Percentiles rank a stretch among this genome's conserved stretches.
phyloP scores from a whole-genome alignment of 2,797 vertebrate species.

The Fistularia tabacaria region DNA sequence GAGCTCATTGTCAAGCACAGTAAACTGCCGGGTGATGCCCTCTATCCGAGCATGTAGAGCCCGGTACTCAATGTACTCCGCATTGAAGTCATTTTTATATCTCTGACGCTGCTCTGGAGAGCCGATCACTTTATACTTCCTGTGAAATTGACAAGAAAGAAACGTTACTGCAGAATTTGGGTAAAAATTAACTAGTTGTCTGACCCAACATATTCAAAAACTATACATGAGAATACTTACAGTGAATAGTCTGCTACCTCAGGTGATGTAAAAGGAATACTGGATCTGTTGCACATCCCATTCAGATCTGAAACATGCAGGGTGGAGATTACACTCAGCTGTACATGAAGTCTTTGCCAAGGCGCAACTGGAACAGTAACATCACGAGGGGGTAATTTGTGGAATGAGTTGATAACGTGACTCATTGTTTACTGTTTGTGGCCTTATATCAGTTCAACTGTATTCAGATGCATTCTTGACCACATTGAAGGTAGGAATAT shows the following conservation, averaged over 20 bases:
- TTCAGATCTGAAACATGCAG: slow-evolving; percentile 80
- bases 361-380: no score
- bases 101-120: slow-evolving; percentile 92
- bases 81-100: slow-evolving; percentile 97
- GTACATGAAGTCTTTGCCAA: background rate
- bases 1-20: slow-evolving; percentile 90
- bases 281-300: slow-evolving; percentile 84
- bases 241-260: slow-evolving; percentile 90
- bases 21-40: slow-evolving; percentile 91
- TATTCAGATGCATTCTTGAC: no score
- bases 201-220: background rate
- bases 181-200: background rate
- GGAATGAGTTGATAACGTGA: background rate
- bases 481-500: background rate
- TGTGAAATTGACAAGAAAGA: slow-evolving; percentile 40
- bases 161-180: background rate
- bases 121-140: slow-evolving; percentile 88
- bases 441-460: no score
- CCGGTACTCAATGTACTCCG: slow-evolving; percentile 92
- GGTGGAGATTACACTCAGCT: slow-evolving; percentile 5
- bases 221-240: slow-evolving; percentile 76
- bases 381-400: no score
- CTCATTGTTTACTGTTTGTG: no score
- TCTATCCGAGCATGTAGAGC: slow-evolving; percentile 92
- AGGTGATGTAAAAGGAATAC: slow-evolving; percentile 83